phyloP scores from a whole-genome alignment of 2,797 vertebrate species.

The Myiothlypis chrysogaster region DNA sequence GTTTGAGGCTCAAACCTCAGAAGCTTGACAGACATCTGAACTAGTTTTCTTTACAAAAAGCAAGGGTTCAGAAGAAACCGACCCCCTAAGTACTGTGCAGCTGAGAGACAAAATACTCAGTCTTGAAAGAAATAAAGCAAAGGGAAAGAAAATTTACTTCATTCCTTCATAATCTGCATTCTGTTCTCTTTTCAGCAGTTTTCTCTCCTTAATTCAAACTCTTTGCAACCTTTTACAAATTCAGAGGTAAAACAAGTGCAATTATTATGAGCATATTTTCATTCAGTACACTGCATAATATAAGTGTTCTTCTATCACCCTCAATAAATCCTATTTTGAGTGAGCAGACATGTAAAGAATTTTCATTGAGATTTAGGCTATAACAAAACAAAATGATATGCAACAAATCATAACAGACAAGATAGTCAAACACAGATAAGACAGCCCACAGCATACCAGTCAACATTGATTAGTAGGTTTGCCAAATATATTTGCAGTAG shows the following conservation, averaged over 20 bases:
- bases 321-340: constrained; percentile 41
- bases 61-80: not conserved
- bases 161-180: not conserved
- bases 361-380: constrained; percentile 14
- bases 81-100: not conserved
- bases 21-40: not conserved
- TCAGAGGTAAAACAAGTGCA: constrained; percentile 10
- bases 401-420: constrained; percentile 41
- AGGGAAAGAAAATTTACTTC: not conserved
- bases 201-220: not conserved
- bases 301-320: constrained; percentile 19
- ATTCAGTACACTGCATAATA: not conserved
- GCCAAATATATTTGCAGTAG: constrained; percentile 19
- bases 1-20: not conserved
- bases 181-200: not conserved
- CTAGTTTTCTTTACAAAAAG: not conserved
- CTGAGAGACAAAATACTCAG: not conserved
- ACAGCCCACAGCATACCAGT: constrained; percentile 22
- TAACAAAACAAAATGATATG: constrained; percentile 45
- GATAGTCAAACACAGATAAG: constrained; percentile 46
- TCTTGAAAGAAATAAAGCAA: not conserved
- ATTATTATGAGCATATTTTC: constrained; percentile 29
- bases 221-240: not conserved
- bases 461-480: constrained; percentile 37
- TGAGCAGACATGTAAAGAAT: constrained; percentile 34